A percentile compares a stretch with the other conserved stretches of the same genome.
Conservation (phyloP, 2,888 invertebrate genomes). For the Merodon equestris region DNA sequence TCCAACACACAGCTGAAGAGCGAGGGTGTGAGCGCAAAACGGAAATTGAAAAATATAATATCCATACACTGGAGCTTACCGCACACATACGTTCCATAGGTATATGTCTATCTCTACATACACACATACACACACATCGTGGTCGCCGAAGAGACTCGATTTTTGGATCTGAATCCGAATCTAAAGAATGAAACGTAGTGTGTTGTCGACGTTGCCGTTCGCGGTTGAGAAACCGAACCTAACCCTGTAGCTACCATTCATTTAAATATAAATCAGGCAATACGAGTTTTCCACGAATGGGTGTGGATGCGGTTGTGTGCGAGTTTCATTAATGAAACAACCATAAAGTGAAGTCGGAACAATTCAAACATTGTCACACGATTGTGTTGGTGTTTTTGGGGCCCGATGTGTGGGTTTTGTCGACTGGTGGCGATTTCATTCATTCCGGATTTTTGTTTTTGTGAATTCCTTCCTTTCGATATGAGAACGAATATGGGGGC, state of each 20-base stretch:
- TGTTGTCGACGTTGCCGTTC: conserved; percentile 1
- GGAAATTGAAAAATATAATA: conserved; percentile 55
- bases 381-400: not conserved
- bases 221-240: conserved; percentile 12
- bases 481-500: not conserved
- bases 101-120: not conserved
- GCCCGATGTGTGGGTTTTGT: conserved; percentile 30
- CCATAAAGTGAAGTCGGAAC: conserved; percentile 14
- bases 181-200: conserved; percentile 56
- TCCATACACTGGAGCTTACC: conserved; percentile 1
- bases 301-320: conserved; percentile 43
- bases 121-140: too few relatives aligned
- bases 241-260: conserved; percentile 62
- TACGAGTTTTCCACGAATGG: conserved; percentile 62
- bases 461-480: conserved; percentile 38
- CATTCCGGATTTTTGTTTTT: conserved; percentile 53
- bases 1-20: conserved; percentile 18
- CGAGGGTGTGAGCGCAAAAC: conserved; percentile 64
- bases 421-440: conserved; percentile 60
- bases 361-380: conserved; percentile 26
- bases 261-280: conserved; percentile 69
- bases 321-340: conserved; percentile 64
- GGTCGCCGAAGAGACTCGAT: too few relatives aligned
- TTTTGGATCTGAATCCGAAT: conserved; percentile 16
- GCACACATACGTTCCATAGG: not conserved